A percentile compares a stretch with the other conserved stretches of the same genome.
phyloP scores from a whole-genome alignment of 2,797 vertebrate species.

The Rhinatrema bivittatum region DNA sequence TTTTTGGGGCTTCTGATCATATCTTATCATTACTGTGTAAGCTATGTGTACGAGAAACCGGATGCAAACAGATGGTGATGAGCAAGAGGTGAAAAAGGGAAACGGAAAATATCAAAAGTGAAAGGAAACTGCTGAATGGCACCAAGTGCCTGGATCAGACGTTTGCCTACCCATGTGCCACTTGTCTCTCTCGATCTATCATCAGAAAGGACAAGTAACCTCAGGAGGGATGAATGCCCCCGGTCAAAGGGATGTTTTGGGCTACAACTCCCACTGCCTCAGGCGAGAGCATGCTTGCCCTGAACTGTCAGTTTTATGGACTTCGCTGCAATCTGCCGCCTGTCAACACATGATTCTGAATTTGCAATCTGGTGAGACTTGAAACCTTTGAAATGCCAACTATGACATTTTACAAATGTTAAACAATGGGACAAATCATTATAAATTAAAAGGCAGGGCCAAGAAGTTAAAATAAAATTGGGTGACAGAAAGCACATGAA shows the following conservation, averaged over 20 bases:
- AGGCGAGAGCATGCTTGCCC: constrained; percentile 46
- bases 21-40: constrained; percentile 58
- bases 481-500: too few relatives aligned
- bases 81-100: constrained; percentile 53
- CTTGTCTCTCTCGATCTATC: constrained; percentile 76
- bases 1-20: constrained; percentile 29
- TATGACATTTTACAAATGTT: neutral
- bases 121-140: constrained; percentile 75
- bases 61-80: constrained; percentile 63
- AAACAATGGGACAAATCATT: neutral
- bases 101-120: constrained; percentile 65
- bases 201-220: constrained; percentile 63
- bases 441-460: too few relatives aligned
- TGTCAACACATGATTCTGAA: constrained; percentile 46
- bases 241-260: constrained; percentile 36
- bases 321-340: constrained; percentile 46
- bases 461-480: too few relatives aligned
- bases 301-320: constrained; percentile 52
- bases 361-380: constrained; percentile 19
- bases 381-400: constrained; percentile 23
- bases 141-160: constrained; percentile 69
- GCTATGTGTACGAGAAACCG: constrained; percentile 36
- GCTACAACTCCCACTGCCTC: constrained; percentile 38
- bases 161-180: constrained; percentile 74
- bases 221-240: constrained; percentile 58